Conservation (phyloP, 2,888 invertebrate genomes). For the Harpalus rubripes region DNA sequence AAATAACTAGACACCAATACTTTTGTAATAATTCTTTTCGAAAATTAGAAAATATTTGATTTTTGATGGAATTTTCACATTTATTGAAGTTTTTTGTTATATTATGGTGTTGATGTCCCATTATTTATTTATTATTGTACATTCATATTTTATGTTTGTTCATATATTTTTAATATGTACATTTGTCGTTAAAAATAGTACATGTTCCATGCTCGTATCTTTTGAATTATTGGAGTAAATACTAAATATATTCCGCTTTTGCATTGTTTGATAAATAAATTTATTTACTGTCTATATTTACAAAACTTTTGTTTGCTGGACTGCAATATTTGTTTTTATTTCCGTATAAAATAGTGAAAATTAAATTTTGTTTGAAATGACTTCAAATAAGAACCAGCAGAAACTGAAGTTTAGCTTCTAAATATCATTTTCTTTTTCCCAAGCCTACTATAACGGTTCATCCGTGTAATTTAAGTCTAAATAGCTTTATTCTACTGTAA, state of each 20-base stretch:
- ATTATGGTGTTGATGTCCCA: no score
- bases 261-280: neutral
- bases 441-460: conserved; percentile 39
- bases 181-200: neutral
- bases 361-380: conserved; percentile 13
- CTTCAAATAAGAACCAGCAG: neutral
- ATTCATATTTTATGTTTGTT: no score
- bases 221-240: neutral
- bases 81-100: no score
- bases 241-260: neutral
- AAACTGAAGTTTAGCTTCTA: neutral
- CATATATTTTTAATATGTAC: no score
- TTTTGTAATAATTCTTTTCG: no score
- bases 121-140: no score
- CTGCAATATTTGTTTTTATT: conserved; percentile 6
- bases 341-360: neutral
- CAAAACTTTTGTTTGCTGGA: neutral
- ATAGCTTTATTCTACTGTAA: neutral
- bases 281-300: neutral
- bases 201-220: neutral
- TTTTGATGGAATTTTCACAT: no score
- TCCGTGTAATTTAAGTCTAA: conserved; percentile 33
- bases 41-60: no score
- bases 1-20: no score
- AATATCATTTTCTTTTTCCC: conserved; percentile 38